Evolutionary conservation across 1,140 invertebrate genomes (phyloP), one percentile per base, ranked within the genome.

Genomic region (Plectrocnemia conspersa): DNA sequence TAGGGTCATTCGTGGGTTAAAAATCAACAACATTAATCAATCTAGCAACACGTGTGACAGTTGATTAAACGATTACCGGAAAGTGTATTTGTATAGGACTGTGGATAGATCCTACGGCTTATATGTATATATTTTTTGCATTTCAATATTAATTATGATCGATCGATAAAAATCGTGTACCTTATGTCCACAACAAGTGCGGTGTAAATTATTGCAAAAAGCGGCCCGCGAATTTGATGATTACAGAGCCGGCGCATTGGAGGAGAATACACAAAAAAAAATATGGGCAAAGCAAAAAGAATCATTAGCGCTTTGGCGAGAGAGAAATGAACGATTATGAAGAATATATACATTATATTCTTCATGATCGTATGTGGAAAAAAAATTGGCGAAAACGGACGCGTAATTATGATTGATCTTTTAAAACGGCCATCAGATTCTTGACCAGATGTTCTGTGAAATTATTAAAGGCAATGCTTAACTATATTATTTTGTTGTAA

Each of bases 381-480:
- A n/a, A 38, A 38, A 38, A 38, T 16, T 7, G 7, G 4, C 18
- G 5, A 38, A 5, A 38, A 38, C 6, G 18, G 4, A 38, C 13
- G 35, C 35, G 18, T 38, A 38, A 38, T 38, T 38, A 16, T 13
- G 35, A 38, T 38, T 38, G 35, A 38, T 38, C 35, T 9, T 38
- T 7, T 10, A 16, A 38, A 29, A 29, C n/a, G n/a, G 6, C n/a
- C n/a, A 7, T 29, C n/a, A 29, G n/a, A 38, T 38, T 16, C 5
- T 38, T 38, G 5, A 16, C 13, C 35, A 16, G n/a, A n/a, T n/a
- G n/a, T n/a, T n/a, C n/a, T n/a, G n/a, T n/a, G n/a, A n/a, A n/a
- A n/a, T n/a, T n/a, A n/a, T n/a, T n/a, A n/a, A n/a, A n/a, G n/a
- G n/a, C n/a, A n/a, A n/a, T n/a, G n/a, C n/a, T n/a, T n/a, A n/a